A percentile compares a stretch with the other conserved stretches of the same genome.
These are phyloP conservation scores for Euplexia lucipara DNA, from an alignment of 2,888 invertebrate species.

Conservation along the genomic window DNA sequence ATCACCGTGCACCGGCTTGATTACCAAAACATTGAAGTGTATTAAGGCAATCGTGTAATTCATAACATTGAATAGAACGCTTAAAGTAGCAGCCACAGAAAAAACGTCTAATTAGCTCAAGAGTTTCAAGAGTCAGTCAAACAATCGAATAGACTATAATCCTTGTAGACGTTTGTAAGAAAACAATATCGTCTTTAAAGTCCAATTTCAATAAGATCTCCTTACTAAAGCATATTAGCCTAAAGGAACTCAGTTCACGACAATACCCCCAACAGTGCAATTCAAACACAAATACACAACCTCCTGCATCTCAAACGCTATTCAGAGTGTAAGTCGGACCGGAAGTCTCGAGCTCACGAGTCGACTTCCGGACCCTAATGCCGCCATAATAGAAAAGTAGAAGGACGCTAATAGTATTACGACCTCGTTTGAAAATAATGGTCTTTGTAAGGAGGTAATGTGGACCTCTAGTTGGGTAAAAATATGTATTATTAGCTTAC, in stretches of 20 bases:
- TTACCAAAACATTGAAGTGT: too few species aligned
- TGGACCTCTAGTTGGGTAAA: not conserved
- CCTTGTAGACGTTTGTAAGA: too few species aligned
- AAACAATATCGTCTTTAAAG: too few species aligned
- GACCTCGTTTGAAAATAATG: not conserved
- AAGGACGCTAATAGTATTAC: slow-evolving; percentile 24
- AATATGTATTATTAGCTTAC: not conserved
- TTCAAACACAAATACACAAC: slow-evolving; percentile 26
- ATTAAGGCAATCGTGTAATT: too few species aligned
- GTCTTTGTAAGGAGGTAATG: not conserved
- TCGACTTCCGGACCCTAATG: slow-evolving; percentile 45
- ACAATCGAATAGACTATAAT: too few species aligned
- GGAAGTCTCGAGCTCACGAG: slow-evolving; percentile 37
- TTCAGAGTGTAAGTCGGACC: slow-evolving; percentile 45
- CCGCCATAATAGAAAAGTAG: slow-evolving; percentile 33
- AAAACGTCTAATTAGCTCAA: too few species aligned
- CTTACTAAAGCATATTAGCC: not conserved
- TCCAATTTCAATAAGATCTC: not conserved
- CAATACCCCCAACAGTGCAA: slow-evolving; percentile 36
- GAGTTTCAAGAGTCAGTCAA: too few species aligned
- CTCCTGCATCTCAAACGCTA: slow-evolving; percentile 35
- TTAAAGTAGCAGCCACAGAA: too few species aligned
- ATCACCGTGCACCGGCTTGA: too few species aligned
- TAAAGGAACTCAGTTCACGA: slow-evolving; percentile 5
- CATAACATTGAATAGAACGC: too few species aligned